Evolutionary conservation across 2,888 invertebrate genomes (phyloP).

Genomic region (Lamellibrachia satsuma): DNA sequence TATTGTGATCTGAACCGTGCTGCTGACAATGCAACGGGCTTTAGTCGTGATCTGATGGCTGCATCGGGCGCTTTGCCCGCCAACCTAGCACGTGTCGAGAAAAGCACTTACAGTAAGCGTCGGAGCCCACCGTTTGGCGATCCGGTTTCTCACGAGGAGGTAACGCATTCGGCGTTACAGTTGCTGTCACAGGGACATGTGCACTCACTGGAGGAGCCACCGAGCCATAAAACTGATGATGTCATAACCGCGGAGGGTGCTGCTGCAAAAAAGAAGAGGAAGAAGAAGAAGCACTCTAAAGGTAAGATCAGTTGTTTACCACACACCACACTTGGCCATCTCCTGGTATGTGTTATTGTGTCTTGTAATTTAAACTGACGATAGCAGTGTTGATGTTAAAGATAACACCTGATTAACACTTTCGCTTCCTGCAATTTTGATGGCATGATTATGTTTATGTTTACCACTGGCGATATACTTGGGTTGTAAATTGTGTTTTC

Average conservation of each 20-base stretch:
- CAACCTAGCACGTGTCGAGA: background rate
- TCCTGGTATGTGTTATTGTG: background rate
- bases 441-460: background rate
- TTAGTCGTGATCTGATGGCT: background rate
- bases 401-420: background rate
- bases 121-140: background rate
- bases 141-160: background rate
- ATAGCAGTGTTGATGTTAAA: background rate
- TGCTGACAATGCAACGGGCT: background rate
- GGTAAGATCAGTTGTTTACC: background rate
- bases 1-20: background rate
- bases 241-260: background rate
- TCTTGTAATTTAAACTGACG: background rate
- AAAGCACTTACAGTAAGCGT: background rate
- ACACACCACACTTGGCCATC: background rate
- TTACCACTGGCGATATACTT: background rate
- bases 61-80: background rate
- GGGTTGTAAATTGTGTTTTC: background rate
- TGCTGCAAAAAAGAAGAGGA: background rate
- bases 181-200: background rate
- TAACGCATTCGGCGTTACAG: background rate
- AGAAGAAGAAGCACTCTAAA: slow-evolving; percentile 4
- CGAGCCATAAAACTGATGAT: background rate
- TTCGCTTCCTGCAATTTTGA: background rate
- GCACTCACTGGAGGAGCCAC: background rate